These are phyloP conservation scores for Anodontia alba DNA, from an alignment of 2,888 invertebrate species.

Conservation along the genomic window DNA sequence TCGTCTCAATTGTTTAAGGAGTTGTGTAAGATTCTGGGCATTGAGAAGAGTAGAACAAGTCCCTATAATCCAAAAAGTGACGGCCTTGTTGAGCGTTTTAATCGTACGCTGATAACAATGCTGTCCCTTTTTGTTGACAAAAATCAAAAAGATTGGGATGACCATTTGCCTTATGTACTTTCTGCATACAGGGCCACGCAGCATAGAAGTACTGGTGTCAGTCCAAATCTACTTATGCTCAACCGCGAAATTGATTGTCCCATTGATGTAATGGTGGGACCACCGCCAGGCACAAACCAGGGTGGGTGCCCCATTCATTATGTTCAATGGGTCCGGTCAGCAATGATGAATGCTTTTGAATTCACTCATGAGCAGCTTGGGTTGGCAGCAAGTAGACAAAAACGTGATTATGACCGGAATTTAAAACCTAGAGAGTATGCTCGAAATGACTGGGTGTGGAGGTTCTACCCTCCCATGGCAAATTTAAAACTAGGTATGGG, in stretches of 20 bases:
- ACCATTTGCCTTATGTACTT: slow-evolving; percentile 50
- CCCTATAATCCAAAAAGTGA: slow-evolving; percentile 61
- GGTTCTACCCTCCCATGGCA: no score
- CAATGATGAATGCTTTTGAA: no score
- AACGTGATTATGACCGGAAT: no score
- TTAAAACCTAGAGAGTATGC: no score
- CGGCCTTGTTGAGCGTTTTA: slow-evolving; percentile 62
- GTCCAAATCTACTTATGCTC: slow-evolving; percentile 47
- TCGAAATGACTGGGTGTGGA: no score
- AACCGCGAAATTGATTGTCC: slow-evolving; percentile 42
- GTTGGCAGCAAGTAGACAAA: no score
- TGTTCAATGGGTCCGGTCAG: no score
- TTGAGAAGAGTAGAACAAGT: slow-evolving; percentile 55
- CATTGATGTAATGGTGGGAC: no score
- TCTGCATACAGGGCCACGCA: slow-evolving; percentile 44
- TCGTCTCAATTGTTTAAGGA: slow-evolving; percentile 34
- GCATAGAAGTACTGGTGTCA: slow-evolving; percentile 47
- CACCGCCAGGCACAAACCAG: no score
- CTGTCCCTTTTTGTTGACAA: slow-evolving; percentile 41
- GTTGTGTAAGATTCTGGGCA: slow-evolving; percentile 44
- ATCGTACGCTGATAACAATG: slow-evolving; percentile 55
- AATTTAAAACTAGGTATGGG: no score
- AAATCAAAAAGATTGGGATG: slow-evolving; percentile 55
- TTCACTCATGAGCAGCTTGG: no score
- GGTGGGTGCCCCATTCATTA: no score